Evolutionary conservation across 2,797 vertebrate genomes (phyloP).

Genomic region (Phoeniculus purpureus): DNA sequence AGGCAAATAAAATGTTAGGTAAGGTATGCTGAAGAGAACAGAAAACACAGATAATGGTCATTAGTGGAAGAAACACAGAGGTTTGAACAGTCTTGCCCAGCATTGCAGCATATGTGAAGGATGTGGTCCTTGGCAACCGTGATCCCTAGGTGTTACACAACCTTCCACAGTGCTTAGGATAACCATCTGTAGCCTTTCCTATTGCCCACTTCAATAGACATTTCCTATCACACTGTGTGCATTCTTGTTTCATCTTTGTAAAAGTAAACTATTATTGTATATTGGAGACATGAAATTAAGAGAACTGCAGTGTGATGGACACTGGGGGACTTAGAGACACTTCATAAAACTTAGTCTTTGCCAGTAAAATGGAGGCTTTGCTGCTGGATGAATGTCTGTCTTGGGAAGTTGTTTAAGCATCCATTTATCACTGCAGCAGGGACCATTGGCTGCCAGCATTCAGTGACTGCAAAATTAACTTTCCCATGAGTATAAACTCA

Average conservation of each 20-base stretch:
- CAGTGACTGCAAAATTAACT: neutral
- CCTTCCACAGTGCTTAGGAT: neutral
- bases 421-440: constrained; percentile 10
- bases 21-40: neutral
- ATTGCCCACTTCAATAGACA: neutral
- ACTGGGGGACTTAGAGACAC: neutral
- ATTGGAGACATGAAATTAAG: neutral
- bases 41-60: neutral
- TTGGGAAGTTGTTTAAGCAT: constrained; percentile 12
- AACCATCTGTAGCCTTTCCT: neutral
- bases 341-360: neutral
- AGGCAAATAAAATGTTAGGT: neutral
- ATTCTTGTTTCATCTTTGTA: neutral
- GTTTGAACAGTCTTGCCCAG: neutral
- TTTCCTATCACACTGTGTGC: neutral
- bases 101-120: neutral
- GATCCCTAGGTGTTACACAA: neutral
- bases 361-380: neutral
- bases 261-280: neutral
- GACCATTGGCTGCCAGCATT: neutral
- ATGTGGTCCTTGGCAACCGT: neutral
- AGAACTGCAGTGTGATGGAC: neutral
- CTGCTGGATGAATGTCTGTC: neutral
- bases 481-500: constrained; percentile 5
- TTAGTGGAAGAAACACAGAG: neutral